phyloP scores from a whole-genome alignment of 2,113 vertebrate species.

The Bos javanicus region DNA sequence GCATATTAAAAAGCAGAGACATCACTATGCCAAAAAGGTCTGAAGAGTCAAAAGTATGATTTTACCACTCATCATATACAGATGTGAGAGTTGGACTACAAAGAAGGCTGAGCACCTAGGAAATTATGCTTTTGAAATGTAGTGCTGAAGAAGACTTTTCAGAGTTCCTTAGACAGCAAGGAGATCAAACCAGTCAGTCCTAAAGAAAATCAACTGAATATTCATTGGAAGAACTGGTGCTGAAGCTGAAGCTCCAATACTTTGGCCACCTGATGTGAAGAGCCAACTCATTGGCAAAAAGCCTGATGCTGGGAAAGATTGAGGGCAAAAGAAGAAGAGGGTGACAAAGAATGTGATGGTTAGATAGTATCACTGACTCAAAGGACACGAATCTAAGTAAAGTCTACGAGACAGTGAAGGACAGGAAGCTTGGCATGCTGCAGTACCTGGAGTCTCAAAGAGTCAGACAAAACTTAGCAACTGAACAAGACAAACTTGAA shows the following conservation, averaged over 20 bases:
- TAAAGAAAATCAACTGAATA: neutral
- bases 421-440: neutral
- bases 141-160: neutral
- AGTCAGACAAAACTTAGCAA: neutral
- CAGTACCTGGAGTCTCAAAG: neutral
- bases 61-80: neutral
- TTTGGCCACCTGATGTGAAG: neutral
- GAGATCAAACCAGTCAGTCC: neutral
- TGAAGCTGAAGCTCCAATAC: neutral
- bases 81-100: neutral
- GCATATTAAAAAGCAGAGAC: neutral
- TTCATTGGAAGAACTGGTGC: neutral
- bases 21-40: neutral
- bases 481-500: neutral
- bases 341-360: neutral
- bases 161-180: neutral
- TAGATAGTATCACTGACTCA: neutral
- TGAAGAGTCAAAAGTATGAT: neutral
- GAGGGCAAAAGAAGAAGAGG: neutral
- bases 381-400: neutral
- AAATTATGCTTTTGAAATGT: neutral
- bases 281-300: neutral
- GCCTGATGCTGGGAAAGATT: neutral
- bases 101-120: neutral
- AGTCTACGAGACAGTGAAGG: neutral